These are phyloP conservation scores for Pemphigus obesinymphae DNA, from an alignment of 1,140 invertebrate species.

Conservation along the genomic window DNA sequence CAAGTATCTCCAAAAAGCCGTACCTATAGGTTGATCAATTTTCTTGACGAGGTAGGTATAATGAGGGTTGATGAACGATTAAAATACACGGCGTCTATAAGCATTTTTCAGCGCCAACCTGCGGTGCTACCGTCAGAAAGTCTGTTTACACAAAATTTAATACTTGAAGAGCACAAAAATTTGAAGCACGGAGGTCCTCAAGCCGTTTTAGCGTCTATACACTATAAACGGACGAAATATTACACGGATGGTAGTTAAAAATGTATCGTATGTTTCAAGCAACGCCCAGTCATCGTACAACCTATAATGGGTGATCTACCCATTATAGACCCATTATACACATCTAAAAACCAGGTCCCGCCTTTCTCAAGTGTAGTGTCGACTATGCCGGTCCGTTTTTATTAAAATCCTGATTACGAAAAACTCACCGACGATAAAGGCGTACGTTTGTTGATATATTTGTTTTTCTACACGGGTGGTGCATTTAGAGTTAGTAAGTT, in stretches of 20 bases:
- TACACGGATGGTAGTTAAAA: neutral
- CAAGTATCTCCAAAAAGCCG: too few relatives aligned
- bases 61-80: too few relatives aligned
- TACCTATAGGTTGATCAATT: neutral
- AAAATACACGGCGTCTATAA: too few relatives aligned
- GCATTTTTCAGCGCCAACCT: neutral
- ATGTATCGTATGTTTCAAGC: neutral
- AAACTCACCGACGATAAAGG: too few relatives aligned
- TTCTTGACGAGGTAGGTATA: neutral
- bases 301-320: too few relatives aligned
- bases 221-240: neutral
- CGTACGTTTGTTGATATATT: slow-evolving; percentile 46
- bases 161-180: neutral
- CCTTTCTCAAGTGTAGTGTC: slow-evolving; percentile 42
- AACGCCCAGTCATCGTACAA: too few relatives aligned
- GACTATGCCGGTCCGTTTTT: slow-evolving; percentile 45
- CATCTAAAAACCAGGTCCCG: slow-evolving; percentile 11
- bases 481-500: slow-evolving; percentile 49
- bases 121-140: neutral
- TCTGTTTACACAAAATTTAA: too few relatives aligned
- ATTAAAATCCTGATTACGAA: slow-evolving; percentile 39
- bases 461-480: slow-evolving; percentile 48
- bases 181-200: slow-evolving; percentile 8
- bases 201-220: neutral
- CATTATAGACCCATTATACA: too few relatives aligned